Evolutionary conservation across 1,140 invertebrate species (phyloP).

Genomic region (Drosophila busckii): DNA sequence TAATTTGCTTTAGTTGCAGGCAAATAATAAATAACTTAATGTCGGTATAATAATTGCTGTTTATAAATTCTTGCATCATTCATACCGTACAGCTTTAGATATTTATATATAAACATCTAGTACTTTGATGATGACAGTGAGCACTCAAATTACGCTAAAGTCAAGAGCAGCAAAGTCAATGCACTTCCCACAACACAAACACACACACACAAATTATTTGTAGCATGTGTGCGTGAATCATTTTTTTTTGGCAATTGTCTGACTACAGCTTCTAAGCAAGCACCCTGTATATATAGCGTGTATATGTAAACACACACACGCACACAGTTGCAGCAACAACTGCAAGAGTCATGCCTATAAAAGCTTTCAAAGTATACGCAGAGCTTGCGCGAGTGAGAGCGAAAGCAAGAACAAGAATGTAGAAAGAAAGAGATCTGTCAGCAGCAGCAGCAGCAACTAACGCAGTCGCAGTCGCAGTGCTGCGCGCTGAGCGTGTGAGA

Average conservation of each 20-base stretch:
- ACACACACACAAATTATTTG: slow-evolving; percentile 23
- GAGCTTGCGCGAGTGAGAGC: background rate
- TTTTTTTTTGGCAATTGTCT: slow-evolving; percentile 30
- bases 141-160: slow-evolving; percentile 28
- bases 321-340: slow-evolving; percentile 8
- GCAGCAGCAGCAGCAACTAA: no score
- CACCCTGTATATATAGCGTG: slow-evolving; percentile 24
- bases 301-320: slow-evolving; percentile 12
- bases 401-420: slow-evolving; percentile 13
- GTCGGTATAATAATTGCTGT: no score
- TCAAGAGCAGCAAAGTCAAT: slow-evolving; percentile 25
- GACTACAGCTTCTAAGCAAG: slow-evolving; percentile 41
- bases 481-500: slow-evolving; percentile 35
- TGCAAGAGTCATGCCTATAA: slow-evolving; percentile 14
- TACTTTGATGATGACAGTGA: no score
- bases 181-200: slow-evolving; percentile 35
- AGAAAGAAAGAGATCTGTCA: no score
- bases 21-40: no score
- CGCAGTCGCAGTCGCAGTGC: no score
- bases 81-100: no score
- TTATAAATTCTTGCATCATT: no score
- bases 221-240: slow-evolving; percentile 29
- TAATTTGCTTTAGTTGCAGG: no score
- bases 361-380: slow-evolving; percentile 26
- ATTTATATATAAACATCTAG: no score